Evolutionary conservation across 2,113 vertebrate species (phyloP).

Genomic region (Gnathonemus longibarbis): DNA sequence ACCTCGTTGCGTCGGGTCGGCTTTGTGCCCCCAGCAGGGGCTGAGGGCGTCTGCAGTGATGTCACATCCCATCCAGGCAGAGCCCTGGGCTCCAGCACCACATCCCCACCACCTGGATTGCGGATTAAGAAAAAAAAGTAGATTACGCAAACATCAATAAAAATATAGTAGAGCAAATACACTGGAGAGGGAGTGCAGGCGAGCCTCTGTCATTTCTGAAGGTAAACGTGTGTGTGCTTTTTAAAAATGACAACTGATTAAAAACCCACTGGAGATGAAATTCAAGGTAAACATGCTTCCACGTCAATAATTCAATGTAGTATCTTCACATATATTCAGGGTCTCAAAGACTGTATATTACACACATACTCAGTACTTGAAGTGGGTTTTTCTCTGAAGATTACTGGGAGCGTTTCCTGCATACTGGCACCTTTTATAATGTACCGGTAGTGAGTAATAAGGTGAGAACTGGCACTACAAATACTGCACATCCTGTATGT

Average conservation of each 20-base stretch:
- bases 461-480: not conserved
- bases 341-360: not conserved
- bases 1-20: not conserved
- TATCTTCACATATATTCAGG: not conserved
- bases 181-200: not conserved
- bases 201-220: not conserved
- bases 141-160: conserved; percentile 14
- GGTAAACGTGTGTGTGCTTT: not conserved
- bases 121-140: conserved; percentile 17
- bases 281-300: not conserved
- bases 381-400: not conserved
- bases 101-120: conserved; percentile 4
- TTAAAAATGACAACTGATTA: not conserved
- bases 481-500: not conserved
- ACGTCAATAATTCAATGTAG: not conserved
- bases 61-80: not conserved
- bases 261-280: not conserved
- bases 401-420: not conserved
- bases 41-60: not conserved
- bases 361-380: not conserved
- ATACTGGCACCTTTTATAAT: not conserved
- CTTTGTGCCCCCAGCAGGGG: not conserved
- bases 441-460: not conserved
- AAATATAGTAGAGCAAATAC: not conserved
- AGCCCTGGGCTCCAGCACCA: not conserved